Evolutionary conservation across 2,113 vertebrate species (phyloP).

Genomic region (Paradoxurus hermaphroditus): DNA sequence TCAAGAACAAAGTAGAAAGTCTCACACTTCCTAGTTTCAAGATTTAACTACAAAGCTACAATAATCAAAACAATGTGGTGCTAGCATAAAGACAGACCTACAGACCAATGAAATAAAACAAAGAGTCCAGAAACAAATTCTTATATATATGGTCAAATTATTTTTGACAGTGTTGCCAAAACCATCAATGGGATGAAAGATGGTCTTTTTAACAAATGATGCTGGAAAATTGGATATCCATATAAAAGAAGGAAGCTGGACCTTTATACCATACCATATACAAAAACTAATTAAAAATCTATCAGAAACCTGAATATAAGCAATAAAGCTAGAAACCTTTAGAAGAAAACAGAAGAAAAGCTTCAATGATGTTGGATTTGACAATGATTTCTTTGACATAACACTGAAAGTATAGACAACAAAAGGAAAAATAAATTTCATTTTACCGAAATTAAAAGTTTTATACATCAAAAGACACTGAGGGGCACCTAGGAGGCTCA

Average conservation of each 20-base stretch:
- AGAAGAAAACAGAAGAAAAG: background rate
- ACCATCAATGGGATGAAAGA: background rate
- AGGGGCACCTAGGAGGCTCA: no score
- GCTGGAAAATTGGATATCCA: background rate
- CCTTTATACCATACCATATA: background rate
- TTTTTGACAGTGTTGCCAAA: background rate
- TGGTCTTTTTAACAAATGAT: background rate
- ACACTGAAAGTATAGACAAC: background rate
- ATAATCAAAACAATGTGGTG: background rate
- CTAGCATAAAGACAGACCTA: background rate
- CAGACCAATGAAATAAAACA: background rate
- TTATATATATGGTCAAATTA: background rate
- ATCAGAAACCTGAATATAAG: background rate
- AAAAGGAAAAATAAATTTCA: background rate
- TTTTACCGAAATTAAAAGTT: background rate
- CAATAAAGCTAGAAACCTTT: background rate
- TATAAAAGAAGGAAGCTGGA: background rate
- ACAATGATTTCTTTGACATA: background rate
- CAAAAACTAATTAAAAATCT: background rate
- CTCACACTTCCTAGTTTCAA: background rate
- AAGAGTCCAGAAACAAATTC: background rate
- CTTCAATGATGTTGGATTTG: background rate
- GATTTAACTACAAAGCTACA: background rate
- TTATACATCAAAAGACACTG: background rate
- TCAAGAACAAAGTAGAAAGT: background rate